Conservation (phyloP, 2,113 vertebrate genomes). For the Scopus umbretta region DNA sequence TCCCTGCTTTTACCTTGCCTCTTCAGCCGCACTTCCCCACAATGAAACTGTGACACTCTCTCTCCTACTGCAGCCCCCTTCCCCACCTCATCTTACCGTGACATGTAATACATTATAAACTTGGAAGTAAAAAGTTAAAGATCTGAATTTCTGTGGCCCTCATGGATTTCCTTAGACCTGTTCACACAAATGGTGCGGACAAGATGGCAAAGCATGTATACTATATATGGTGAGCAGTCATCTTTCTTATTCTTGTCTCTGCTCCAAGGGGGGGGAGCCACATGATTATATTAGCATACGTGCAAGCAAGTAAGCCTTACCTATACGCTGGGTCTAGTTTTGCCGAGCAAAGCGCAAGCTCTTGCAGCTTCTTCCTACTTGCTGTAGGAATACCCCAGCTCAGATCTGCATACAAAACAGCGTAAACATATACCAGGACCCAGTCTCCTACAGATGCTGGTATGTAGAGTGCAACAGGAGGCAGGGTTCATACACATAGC, state of each 20-base stretch:
- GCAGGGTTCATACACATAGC: fast-evolving
- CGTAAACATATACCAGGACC: background rate
- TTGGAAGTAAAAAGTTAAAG: too few relatives aligned
- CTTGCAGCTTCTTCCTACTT: background rate
- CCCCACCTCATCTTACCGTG: too few relatives aligned
- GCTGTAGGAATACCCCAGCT: background rate
- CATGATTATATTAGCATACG: background rate
- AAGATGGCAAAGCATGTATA: background rate
- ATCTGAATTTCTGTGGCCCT: background rate
- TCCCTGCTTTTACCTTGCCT: background rate
- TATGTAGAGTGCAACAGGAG: background rate
- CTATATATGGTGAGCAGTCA: background rate
- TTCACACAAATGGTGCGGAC: background rate
- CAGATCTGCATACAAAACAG: background rate
- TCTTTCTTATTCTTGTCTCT: background rate
- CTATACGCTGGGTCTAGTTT: fast-evolving
- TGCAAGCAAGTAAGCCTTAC: background rate
- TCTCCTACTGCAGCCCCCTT: background rate
- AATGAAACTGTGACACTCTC: background rate
- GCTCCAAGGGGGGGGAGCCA: background rate
- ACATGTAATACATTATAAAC: background rate
- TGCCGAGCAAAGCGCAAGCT: background rate
- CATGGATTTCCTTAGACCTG: background rate
- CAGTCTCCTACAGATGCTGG: background rate
- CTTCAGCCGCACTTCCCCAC: background rate